phyloP scores from a whole-genome alignment of 2,797 vertebrate genomes.

The Hippocampus kuda region DNA sequence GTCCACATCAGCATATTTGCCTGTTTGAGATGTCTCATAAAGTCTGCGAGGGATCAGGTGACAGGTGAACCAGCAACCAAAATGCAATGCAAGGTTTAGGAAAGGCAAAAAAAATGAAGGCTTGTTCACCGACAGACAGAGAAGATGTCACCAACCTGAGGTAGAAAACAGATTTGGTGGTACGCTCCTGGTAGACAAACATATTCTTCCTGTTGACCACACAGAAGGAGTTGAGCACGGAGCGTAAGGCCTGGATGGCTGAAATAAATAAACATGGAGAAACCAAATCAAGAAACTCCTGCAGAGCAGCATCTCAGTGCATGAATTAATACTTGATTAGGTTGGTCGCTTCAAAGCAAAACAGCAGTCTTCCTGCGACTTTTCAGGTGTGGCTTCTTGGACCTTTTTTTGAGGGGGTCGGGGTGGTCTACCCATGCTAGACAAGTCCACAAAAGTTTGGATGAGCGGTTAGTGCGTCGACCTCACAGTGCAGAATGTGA shows the following conservation, averaged over 20 bases:
- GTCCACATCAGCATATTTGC: slow-evolving; percentile 75
- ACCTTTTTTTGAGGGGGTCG: neutral
- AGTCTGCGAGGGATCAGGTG: slow-evolving; percentile 61
- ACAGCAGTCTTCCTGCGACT: neutral
- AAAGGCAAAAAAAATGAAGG: neutral
- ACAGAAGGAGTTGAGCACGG: slow-evolving; percentile 91
- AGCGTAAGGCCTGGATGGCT: slow-evolving; percentile 93
- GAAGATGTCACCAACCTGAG: slow-evolving; percentile 75
- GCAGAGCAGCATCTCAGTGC: neutral
- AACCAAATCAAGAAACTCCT: neutral
- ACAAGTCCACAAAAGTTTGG: neutral
- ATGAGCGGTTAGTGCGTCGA: no score
- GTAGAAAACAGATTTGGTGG: slow-evolving; percentile 95
- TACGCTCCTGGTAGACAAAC: slow-evolving; percentile 97
- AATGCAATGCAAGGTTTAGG: neutral
- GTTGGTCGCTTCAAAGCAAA: neutral
- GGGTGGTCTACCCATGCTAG: neutral
- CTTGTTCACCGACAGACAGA: neutral
- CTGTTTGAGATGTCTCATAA: slow-evolving; percentile 82
- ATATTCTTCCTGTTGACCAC: slow-evolving; percentile 98
- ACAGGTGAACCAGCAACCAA: neutral
- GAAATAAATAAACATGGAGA: slow-evolving; percentile 12
- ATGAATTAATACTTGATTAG: neutral
- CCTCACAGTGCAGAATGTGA: no score
- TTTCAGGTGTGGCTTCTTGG: neutral